Conservation (phyloP, 2,888 invertebrate species). For the Diachrysia chrysitis region DNA sequence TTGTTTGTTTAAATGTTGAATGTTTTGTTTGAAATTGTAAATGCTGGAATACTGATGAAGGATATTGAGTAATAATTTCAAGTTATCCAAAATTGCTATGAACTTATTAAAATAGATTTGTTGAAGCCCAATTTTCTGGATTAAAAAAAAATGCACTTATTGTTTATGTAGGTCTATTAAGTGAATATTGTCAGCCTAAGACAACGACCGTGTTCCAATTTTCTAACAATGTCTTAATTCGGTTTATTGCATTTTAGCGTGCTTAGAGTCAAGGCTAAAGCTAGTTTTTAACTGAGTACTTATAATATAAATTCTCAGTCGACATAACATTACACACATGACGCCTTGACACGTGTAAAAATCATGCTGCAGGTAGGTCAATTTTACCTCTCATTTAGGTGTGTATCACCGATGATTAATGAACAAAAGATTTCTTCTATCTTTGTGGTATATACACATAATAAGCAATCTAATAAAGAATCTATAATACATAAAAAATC, state of each 20-base stretch:
- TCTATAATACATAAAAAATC: too few relatives aligned
- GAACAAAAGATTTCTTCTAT: too few relatives aligned
- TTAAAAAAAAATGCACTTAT: not conserved
- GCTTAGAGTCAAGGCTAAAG: not conserved
- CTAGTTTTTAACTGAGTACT: not conserved
- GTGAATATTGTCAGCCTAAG: too few relatives aligned
- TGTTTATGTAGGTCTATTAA: too few relatives aligned
- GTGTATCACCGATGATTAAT: too few relatives aligned
- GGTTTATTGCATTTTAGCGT: not conserved
- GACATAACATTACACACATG: not conserved
- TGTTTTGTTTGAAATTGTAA: conserved; percentile 1
- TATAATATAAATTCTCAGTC: too few relatives aligned
- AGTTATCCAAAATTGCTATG: too few relatives aligned
- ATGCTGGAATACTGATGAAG: not conserved
- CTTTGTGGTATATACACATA: too few relatives aligned
- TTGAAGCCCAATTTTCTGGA: not conserved
- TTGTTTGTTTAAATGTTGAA: not conserved
- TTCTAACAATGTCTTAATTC: not conserved
- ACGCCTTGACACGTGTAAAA: not conserved
- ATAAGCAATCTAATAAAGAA: too few relatives aligned
- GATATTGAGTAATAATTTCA: not conserved
- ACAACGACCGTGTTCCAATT: not conserved
- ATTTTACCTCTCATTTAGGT: too few relatives aligned
- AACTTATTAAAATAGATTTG: too few relatives aligned
- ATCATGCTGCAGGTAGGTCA: too few relatives aligned